Base-by-base conservation (phyloP, 2,888 invertebrate genomes). In the Drosophila recens region DNA sequence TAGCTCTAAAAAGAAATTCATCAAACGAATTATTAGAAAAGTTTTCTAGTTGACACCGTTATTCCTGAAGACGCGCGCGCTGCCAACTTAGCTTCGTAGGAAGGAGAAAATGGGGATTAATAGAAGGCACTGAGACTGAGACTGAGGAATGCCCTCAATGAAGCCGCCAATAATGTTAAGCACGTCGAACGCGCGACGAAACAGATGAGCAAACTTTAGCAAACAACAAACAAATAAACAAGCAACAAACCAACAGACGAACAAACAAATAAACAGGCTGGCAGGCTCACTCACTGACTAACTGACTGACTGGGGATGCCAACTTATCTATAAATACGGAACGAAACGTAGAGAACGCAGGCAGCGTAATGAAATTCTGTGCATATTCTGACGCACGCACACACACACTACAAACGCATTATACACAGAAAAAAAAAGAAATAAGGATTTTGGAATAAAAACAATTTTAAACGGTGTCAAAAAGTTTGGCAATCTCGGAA, bases 121-220 rank as follows among this genome's bases (percentile, higher is more conserved):
- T 5, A 5, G 13, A 36, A 13, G 36, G 0, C 3, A 5, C 36
- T 36, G 36, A 13, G 13, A 2, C 34, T 10, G 33, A 34, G 33
- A 10, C 34, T 13, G 34, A 36, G 34, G 34, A 11, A 36, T 36
- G 34, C 34, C 33, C 34, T 34, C 49, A 34, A 23, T 17, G 57
- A 17, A 27, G 57, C 74, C 75, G 68, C 72, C 78, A 80, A 77
- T 74, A 71, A 69, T 56, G 79, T 62, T 65, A 72, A 76, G 80
- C 82, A 80, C 86, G 87, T 84, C 82, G 82, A 80, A 82, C 66
- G 71, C 66, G 69, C 83, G 59, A 76, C 66, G 79, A 72, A 75
- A 71, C 65, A 79, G 85, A 87, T 85, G 79, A 88, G 75, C 86
- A 88, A 86, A 86, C 88, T 88, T 86, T 79, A 64, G 51, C 83